Percentiles rank a stretch among this genome's conserved stretches.
Evolutionary conservation across 2,888 invertebrate species (phyloP).

Genomic region (Andrena hattorfiana): DNA sequence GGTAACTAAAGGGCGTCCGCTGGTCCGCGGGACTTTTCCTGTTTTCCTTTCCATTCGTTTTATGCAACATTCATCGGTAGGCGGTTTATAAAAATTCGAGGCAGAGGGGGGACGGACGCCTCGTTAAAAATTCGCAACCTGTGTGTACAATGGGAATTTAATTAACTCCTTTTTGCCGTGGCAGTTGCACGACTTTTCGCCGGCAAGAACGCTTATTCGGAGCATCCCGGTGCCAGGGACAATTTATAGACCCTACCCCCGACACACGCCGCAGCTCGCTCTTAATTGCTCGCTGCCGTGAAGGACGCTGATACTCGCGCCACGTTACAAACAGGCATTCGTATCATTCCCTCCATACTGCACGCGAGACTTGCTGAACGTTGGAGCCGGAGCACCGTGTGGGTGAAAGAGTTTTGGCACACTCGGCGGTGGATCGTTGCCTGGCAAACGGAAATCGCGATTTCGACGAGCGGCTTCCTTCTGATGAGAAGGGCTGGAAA

Average conservation of each 20-base stretch:
- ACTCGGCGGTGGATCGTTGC: not conserved
- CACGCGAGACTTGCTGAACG: not conserved
- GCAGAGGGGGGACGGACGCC: not conserved
- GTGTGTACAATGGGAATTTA: slow-evolving; percentile 5
- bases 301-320: slow-evolving; percentile 33
- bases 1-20: not conserved
- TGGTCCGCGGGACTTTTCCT: not conserved
- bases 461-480: not conserved
- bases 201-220: slow-evolving; percentile 6
- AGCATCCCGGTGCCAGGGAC: slow-evolving; percentile 15
- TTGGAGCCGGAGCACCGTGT: not conserved
- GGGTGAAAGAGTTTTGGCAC: not conserved
- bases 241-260: slow-evolving; percentile 24
- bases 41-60: not conserved
- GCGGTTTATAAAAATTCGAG: not conserved
- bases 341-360: not conserved
- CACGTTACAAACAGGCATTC: slow-evolving; percentile 7
- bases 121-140: slow-evolving; percentile 6
- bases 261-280: slow-evolving; percentile 23
- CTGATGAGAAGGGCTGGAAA: not conserved
- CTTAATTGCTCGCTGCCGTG: slow-evolving; percentile 37
- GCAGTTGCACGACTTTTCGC: slow-evolving; percentile 10
- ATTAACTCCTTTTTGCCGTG: not conserved
- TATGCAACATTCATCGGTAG: not conserved
- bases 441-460: not conserved